Evolutionary conservation across 2,888 invertebrate genomes (phyloP), one percentile per base, ranked within the genome.

Genomic region (Hypomecis atomaria): DNA sequence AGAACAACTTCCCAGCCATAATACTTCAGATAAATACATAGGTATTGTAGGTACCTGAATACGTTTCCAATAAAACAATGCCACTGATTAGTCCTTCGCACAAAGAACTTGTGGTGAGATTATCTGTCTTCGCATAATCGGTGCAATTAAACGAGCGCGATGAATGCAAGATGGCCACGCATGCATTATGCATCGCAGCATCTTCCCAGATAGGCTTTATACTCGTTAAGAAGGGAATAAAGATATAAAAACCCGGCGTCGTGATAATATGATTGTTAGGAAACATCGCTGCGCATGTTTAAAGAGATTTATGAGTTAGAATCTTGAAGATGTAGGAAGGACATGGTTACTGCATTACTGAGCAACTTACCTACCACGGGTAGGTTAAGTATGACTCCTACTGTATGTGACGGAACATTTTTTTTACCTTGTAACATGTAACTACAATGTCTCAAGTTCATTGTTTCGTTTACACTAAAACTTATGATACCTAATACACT

Each of bases 71-170:
- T 34, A 42, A n/a, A 43, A 49, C 40, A 43, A 59, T 37, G 47
- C 50, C 45, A 43, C n/a, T 23, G 33, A 59, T 52, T 47, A 59
- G 40, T 49, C 23, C 37, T 45, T 59, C 38, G 13, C 50, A 52
- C 45, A 62, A 62, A 64, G 57, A 53, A 42, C 55, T 48, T 60
- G 65, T 61, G 33, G 50, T 58, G 63, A 67, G 61, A 72, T 73
- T 71, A 71, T 66, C 66, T 59, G 59, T 60, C 59, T 68, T 59
- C 60, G 66, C 65, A 67, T 77, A 77, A 78, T 78, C 66, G 65
- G 44, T 66, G 71, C 75, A 79, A 83, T 83, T 82, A 81, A 81
- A 76, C 70, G 70, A 69, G 66, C 62, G 71, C 70, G 64, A 82
- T 80, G 77, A 76, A 77, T 78, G 70, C 78, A 70, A 73, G 69